Evolutionary conservation across 2,113 vertebrate genomes (phyloP), one percentile per base, ranked within the genome.

Genomic region (Coreoperca whiteheadi): DNA sequence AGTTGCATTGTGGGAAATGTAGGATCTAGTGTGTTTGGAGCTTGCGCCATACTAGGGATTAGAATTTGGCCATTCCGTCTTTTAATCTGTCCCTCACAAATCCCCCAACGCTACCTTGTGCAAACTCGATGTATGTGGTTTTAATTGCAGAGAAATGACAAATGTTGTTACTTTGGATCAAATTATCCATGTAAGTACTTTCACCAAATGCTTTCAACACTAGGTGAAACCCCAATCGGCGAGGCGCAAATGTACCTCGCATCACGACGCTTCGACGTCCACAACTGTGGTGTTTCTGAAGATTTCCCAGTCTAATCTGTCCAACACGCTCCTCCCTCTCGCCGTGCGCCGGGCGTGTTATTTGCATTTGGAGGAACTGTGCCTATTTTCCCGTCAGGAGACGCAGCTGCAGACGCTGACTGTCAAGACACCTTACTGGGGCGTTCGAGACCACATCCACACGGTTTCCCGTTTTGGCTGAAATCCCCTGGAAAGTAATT

Each of bases 401-500:
- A 60, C 50, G 9, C 15, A 12, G 21, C 10, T 9, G 28, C 65
- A 30, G 43, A 32, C 66, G 28, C 64, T 9, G n/a, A 46, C 14
- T 63, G 20, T 32, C 30, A 32, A 11, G 9, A 48, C 66, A 69
- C 66, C 28, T 43, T 25, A 9, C 6, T 53, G 30, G 10, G 51
- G 66, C 8, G 1, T 30, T 11, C 4, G 6, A 21, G 8, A 8
- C 39, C 69, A 15, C 39, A 11, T 16, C n/a, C 21, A 15, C 28
- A 4, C 76, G 4, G 57, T n/a, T 48, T 77, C 74, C 74, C 30
- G 74, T 32, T 43, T n/a, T 57, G 51, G 25, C 54, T 21, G 28
- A 18, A 54, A 54, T 18, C 1, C 32, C 10, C 25, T 46, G 57
- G 28, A 8, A n/a, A 9, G 43, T 61, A 8, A 30, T 21, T 60